These are phyloP conservation scores for Zenarchopterus dispar DNA, from an alignment of 2,797 vertebrate species.

Conservation along the genomic window DNA sequence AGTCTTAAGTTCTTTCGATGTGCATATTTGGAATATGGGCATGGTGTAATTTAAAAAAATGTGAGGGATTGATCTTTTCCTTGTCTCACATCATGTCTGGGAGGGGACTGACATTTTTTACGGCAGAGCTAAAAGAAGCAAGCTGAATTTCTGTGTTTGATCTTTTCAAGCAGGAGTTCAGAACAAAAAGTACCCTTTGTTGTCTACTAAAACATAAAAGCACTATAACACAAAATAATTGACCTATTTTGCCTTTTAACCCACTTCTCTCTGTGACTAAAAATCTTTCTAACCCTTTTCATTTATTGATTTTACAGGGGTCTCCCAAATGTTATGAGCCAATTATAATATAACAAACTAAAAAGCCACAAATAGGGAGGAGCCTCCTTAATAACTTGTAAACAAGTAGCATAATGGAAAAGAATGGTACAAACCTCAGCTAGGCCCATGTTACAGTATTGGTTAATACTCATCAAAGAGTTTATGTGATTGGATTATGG, in stretches of 20 bases:
- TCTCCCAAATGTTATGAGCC: conserved; percentile 53
- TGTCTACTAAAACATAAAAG: conserved; percentile 40
- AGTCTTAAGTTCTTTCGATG: conserved; percentile 14
- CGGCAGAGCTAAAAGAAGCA: conserved; percentile 73
- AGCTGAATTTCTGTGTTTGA: conserved; percentile 68
- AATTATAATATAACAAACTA: conserved; percentile 61
- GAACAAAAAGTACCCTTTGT: conserved; percentile 46
- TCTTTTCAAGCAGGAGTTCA: conserved; percentile 31
- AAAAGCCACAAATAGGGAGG: conserved; percentile 51
- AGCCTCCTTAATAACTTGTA: conserved; percentile 59
- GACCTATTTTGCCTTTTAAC: conserved; percentile 67
- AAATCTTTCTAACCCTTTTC: conserved; percentile 55
- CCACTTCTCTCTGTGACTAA: conserved; percentile 45
- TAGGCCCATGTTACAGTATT: conserved; percentile 38
- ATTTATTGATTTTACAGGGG: conserved; percentile 43
- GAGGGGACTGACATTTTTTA: conserved; percentile 63
- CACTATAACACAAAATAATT: conserved; percentile 48
- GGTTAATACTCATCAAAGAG: conserved; percentile 64
- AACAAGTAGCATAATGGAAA: conserved; percentile 71
- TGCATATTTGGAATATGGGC: conserved; percentile 37
- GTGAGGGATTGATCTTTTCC: conserved; percentile 54
- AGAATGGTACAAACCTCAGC: conserved; percentile 36
- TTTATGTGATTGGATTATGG: conserved; percentile 54
- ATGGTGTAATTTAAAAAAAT: conserved; percentile 63
- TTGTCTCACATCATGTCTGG: conserved; percentile 26